Base-by-base conservation (phyloP, 2,113 vertebrate species). In the Ciconia maguari region DNA sequence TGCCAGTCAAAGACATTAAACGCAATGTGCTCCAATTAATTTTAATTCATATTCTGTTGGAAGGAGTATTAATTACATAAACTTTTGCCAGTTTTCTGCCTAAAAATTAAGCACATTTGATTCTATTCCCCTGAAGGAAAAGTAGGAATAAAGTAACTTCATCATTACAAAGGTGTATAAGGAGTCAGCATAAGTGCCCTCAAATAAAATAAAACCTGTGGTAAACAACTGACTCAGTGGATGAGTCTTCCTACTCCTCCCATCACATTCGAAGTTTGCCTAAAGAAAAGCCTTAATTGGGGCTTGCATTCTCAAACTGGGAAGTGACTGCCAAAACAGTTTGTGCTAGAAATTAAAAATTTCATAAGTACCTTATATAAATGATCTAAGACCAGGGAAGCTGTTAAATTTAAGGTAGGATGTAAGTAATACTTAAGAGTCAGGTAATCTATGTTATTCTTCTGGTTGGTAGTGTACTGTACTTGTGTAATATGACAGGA, bases 171-270 rank as follows among this genome's bases (percentile, higher is more conserved):
- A 91, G 32, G 72, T 64, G 60, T 24, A 12, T 58, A 75, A 90
- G 22, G 32, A 94, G 72, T 92, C 88, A 96, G 89, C 72, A 57
- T 32, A 88, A 93, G 58, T 7, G 5, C 48, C 85, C 46, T 80
- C 72, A 84, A 76, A 84, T 36, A 51, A 94, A 94, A 79, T 15
- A 70, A 72, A 83, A 60, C 21, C 52, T 36, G 42, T 70, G 71
- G 64, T 92, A 92, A 93, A 93, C 90, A 94, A 90, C 83, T 93
- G 90, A 95, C 68, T 95, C 88, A 89, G 79, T 60, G 38, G 83
- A 83, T 89, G 64, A 94, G 16, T 57, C 86, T 93, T 96, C 92
- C 83, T 92, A 51, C 85, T 77, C 90, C 42, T 5, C 93, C 93
- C 69, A 92, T 27, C 55, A 52, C 26, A 64, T 93, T 81, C 83